phyloP scores from a whole-genome alignment of 64 coral and sea anemone genomes.

The Orbicella faveolata region DNA sequence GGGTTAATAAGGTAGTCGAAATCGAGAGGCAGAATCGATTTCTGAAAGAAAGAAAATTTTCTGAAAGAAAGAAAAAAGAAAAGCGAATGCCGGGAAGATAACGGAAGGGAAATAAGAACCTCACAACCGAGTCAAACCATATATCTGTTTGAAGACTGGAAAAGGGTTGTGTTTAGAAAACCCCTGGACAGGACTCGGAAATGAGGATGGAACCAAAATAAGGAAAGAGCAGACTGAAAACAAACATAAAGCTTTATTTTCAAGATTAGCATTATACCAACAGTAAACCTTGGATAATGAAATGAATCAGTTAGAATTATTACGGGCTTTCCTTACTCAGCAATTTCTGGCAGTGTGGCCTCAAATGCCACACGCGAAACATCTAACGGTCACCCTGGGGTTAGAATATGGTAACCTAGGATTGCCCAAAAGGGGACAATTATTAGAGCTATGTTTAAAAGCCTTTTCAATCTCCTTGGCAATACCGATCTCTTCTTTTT shows the following conservation, averaged over 20 bases:
- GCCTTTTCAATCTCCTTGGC: neutral
- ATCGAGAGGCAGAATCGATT: neutral
- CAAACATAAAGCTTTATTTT: too few relatives aligned
- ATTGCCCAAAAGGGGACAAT: too few relatives aligned
- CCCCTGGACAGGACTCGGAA: neutral
- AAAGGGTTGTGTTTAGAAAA: neutral
- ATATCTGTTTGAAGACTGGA: neutral
- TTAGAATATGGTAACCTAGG: too few relatives aligned
- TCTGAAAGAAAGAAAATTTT: neutral
- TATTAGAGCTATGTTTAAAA: neutral
- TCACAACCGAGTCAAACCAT: neutral
- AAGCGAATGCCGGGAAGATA: neutral
- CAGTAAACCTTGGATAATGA: too few relatives aligned
- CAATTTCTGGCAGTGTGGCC: too few relatives aligned
- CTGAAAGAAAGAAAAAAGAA: too few relatives aligned
- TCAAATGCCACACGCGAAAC: too few relatives aligned
- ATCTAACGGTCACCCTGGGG: too few relatives aligned
- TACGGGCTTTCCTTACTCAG: too few relatives aligned
- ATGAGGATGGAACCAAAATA: neutral
- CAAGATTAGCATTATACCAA: too few relatives aligned
- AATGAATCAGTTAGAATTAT: too few relatives aligned
- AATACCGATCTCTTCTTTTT: neutral
- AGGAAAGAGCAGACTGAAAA: neutral
- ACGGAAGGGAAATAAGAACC: neutral
- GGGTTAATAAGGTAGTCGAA: neutral